These are phyloP conservation scores for Pogonus chalceus DNA, from an alignment of 1,140 invertebrate species.

Conservation along the genomic window DNA sequence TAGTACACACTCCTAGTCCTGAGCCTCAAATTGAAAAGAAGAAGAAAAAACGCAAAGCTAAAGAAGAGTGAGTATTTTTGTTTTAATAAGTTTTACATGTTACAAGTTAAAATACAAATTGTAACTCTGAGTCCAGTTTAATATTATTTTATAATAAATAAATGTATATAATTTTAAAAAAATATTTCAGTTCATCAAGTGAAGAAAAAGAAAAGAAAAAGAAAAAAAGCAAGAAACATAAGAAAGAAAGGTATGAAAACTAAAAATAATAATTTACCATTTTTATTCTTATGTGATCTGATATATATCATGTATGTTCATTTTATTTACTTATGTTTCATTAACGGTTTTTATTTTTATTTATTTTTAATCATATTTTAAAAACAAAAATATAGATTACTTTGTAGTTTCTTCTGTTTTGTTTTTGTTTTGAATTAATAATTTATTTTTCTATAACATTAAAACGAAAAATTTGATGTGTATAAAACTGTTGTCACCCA, in stretches of 20 bases:
- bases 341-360: conserved; percentile 20
- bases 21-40: conserved; percentile 24
- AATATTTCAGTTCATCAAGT: conserved; percentile 42
- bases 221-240: conserved; percentile 58
- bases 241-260: conserved; percentile 55
- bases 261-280: background rate
- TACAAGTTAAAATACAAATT: no score
- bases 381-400: conserved; percentile 17
- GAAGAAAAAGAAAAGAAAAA: conserved; percentile 55
- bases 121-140: no score
- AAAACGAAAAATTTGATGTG: background rate
- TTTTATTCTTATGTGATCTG: conserved; percentile 9
- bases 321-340: conserved; percentile 13
- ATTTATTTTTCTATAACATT: background rate
- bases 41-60: conserved; percentile 44
- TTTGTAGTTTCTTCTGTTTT: conserved; percentile 15
- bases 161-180: no score
- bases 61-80: conserved; percentile 25
- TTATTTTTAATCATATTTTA: conserved; percentile 16
- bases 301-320: background rate
- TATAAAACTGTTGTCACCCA: conserved; percentile 22
- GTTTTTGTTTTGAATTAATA: background rate
- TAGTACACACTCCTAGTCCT: conserved; percentile 50
- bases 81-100: no score
- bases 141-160: no score